These are phyloP conservation scores for Muntiacus reevesi DNA, from an alignment of 2,113 vertebrate species.

Conservation along the genomic window DNA sequence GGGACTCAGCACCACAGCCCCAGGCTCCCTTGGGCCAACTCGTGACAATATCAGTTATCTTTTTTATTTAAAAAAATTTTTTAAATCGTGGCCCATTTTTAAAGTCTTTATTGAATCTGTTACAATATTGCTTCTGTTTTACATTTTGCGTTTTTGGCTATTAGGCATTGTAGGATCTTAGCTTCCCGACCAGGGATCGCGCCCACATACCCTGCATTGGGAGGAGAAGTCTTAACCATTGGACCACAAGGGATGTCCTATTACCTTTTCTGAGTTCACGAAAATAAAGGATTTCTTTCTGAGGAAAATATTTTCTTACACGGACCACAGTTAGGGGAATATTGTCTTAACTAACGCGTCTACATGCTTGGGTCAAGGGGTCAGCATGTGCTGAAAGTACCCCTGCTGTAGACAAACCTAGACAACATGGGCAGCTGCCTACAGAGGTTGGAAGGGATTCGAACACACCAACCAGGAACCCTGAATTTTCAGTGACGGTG, in stretches of 20 bases:
- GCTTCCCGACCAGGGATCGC: rapidly evolving
- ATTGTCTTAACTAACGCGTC: not conserved
- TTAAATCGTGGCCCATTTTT: not conserved
- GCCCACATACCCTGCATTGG: not conserved
- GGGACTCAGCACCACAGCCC: not conserved
- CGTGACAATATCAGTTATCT: not conserved
- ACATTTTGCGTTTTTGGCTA: not conserved
- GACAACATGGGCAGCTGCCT: rapidly evolving
- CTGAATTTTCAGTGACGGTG: not conserved
- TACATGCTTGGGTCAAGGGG: not conserved
- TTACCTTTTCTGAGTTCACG: not conserved
- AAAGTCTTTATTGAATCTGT: not conserved
- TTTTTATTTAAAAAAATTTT: not conserved
- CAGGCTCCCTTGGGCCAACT: not conserved
- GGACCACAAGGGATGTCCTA: not conserved
- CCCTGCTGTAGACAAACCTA: not conserved
- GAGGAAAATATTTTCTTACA: not conserved
- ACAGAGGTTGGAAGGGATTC: not conserved
- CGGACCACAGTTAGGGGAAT: not conserved
- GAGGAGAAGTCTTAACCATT: not conserved
- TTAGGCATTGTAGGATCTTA: not conserved
- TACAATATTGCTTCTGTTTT: not conserved
- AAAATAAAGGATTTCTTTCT: not conserved
- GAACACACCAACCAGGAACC: not conserved
- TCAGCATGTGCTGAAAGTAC: not conserved